Evolutionary conservation across 1,140 invertebrate species (phyloP).

Genomic region (Pristionchus pacificus): DNA sequence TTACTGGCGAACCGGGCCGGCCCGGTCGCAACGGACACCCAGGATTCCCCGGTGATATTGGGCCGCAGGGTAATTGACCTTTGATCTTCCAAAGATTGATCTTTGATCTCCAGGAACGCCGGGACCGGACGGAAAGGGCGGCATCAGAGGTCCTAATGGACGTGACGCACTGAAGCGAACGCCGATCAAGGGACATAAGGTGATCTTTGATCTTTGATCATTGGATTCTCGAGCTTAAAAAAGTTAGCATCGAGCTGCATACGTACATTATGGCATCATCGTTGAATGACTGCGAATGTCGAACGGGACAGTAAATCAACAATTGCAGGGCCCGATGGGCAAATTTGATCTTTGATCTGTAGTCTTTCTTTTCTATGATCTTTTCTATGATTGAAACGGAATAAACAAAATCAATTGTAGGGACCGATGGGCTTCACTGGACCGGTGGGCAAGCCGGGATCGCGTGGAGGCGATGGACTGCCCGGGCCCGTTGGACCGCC

Average conservation of each 20-base stretch:
- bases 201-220: too few species aligned
- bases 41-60: slow-evolving; percentile 21
- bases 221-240: too few species aligned
- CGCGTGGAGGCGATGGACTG: slow-evolving; percentile 4
- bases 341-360: too few species aligned
- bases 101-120: too few species aligned
- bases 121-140: slow-evolving; percentile 11
- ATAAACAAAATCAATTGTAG: neutral
- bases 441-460: neutral
- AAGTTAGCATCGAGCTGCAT: too few species aligned
- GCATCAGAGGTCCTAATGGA: slow-evolving; percentile 13
- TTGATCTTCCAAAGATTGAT: too few species aligned
- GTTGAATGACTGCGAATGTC: too few species aligned
- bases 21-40: slow-evolving; percentile 16
- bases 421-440: neutral
- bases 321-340: too few species aligned
- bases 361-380: too few species aligned
- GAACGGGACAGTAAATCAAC: too few species aligned
- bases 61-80: slow-evolving; percentile 10
- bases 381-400: neutral
- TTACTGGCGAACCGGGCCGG: slow-evolving; percentile 7
- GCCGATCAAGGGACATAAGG: slow-evolving; percentile 12
- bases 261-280: too few species aligned
- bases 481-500: slow-evolving; percentile 17
- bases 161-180: slow-evolving; percentile 8